Conservation (phyloP, 2,888 invertebrate genomes). For the Ectobius pallidus region DNA sequence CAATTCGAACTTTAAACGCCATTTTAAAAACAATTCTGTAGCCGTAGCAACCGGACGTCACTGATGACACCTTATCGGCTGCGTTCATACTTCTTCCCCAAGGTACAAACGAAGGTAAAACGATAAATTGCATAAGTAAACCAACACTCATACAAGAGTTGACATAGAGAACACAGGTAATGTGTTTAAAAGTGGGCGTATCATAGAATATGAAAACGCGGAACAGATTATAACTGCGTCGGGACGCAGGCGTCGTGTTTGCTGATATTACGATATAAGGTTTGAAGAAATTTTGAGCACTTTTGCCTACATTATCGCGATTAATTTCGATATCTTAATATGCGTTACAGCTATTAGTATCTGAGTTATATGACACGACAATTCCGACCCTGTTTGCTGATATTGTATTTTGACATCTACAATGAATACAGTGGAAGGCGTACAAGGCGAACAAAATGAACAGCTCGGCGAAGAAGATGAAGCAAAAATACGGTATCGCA, state of each 20-base stretch:
- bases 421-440: slow-evolving; percentile 34
- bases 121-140: not conserved
- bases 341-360: not conserved
- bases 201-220: not conserved
- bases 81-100: not conserved
- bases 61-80: no score
- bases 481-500: slow-evolving; percentile 55
- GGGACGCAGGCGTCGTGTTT: slow-evolving; percentile 13
- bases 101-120: not conserved
- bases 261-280: not conserved
- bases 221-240: not conserved
- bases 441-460: slow-evolving; percentile 27
- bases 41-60: not conserved
- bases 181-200: not conserved
- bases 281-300: not conserved
- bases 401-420: slow-evolving; percentile 2
- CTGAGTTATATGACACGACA: not conserved
- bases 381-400: not conserved
- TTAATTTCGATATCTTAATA: not conserved
- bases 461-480: slow-evolving; percentile 29
- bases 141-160: not conserved
- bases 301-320: not conserved
- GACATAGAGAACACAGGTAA: no score
- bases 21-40: not conserved
- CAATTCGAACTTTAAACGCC: no score